These are phyloP conservation scores for Morelia viridis DNA, from an alignment of 2,797 vertebrate species.

Conservation along the genomic window DNA sequence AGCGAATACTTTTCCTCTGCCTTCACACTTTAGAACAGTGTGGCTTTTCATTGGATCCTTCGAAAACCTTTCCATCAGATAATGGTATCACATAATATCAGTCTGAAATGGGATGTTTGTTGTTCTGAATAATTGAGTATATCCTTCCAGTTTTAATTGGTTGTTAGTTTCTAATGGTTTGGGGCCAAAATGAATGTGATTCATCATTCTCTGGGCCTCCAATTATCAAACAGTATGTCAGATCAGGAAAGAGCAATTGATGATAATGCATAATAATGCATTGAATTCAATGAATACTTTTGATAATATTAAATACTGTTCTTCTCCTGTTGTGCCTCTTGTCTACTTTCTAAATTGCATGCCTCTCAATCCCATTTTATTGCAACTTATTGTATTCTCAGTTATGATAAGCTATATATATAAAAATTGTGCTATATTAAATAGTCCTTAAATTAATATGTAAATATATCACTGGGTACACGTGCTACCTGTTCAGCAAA, in stretches of 20 bases:
- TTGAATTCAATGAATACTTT: background rate
- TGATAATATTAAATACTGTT: background rate
- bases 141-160: background rate
- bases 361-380: background rate
- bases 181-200: background rate
- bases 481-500: background rate
- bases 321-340: background rate
- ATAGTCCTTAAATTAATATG: background rate
- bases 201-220: background rate
- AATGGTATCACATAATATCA: background rate
- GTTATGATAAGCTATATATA: background rate
- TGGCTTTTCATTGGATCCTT: background rate
- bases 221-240: background rate
- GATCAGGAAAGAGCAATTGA: background rate
- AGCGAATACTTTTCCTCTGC: background rate
- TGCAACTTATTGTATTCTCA: background rate
- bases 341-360: background rate
- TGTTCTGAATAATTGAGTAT: background rate
- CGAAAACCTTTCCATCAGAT: background rate
- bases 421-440: background rate
- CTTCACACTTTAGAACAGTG: background rate
- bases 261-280: background rate
- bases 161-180: background rate
- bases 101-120: background rate
- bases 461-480: conserved; percentile 26